Base-by-base conservation (phyloP, 2,113 vertebrate species). In the Sapayoa aenigma region DNA sequence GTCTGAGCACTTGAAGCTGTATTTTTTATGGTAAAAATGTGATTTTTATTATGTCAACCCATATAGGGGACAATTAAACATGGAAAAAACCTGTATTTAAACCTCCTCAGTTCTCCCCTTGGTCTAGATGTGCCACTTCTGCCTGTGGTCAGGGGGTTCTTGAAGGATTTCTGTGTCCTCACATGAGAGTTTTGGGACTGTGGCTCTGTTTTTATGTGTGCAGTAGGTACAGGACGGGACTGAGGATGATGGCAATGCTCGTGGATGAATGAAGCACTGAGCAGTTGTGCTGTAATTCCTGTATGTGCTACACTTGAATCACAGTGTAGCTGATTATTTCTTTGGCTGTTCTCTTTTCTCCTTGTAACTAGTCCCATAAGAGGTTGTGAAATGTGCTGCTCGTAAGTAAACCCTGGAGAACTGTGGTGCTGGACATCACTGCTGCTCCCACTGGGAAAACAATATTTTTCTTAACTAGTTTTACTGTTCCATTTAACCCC, bases 241-340 rank as follows among this genome's bases (percentile, higher is more conserved):
- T 42, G 76, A 58, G 52, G 12, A 0, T 30, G 66, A 9, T 27
- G 78, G 5, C 44, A 27, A 0, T 10, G 72, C 41, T 73, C 3
- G 5, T 0, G 2, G 59, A 3, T 17, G 25, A 47, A 3, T 0
- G 0, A 20, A 67, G 58, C 2, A 3, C 46, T 52, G 4, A 52
- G 41, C 66, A 37, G 44, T 16, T 84, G 28, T 39, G 50, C 50
- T 78, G 31, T 58, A 20, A 30, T 78, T 84, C 60, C 53, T 37
- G 19, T 14, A 3, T 6, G 8, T 27, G 16, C n/a, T 37, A 9
- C 35, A 13, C 25, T 53, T 13, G 35, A 49, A 53, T 71, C 66
- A 33, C 33, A 47, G 13, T 33, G 62, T 4, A 47, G 52, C 58
- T 42, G 52, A 27, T 88, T 30, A 25, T 83, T 92, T 52, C 71